Evolutionary conservation across 2,888 invertebrate genomes (phyloP), one percentile per base, ranked within the genome.

Genomic region (Disparrhopalites patrizii): DNA sequence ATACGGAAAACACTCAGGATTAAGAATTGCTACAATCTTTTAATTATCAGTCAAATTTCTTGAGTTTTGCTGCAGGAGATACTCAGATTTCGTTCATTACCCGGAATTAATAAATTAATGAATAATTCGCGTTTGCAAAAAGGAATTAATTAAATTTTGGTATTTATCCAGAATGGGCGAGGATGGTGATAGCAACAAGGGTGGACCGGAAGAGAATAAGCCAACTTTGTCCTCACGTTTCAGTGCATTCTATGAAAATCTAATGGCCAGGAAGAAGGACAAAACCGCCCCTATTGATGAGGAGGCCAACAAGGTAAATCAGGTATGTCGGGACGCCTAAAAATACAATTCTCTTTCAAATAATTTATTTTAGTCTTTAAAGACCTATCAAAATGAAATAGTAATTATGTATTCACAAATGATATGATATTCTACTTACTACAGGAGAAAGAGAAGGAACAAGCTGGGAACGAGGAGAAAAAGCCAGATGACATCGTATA

Each of bases 401-500:
- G n/a, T n/a, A n/a, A n/a, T n/a, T n/a, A n/a, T n/a, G n/a, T n/a
- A n/a, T n/a, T n/a, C n/a, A n/a, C n/a, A n/a, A n/a, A n/a, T n/a
- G n/a, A n/a, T n/a, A n/a, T n/a, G n/a, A n/a, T 36, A 36, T 36
- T 15, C 15, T 15, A 36, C 36, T 10, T 36, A 7, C 67, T 71
- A 15, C 62, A 70, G 33, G 66, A 68, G 18, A 68, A 71, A 62
- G 73, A 73, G 52, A 68, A 67, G 5, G 68, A 68, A 10, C 40
- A 58, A 8, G 51, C n/a, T 10, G 60, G 20, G 8, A 27, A 18
- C 10, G 63, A 62, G 2, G 73, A 73, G 18, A 74, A 74, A 58
- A 74, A 74, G 36, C 68, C 68, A 2, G 74, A 73, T 3, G 73
- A 73, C 40, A 70, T 74, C 66, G 74, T 74, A 3, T 74, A 74